phyloP scores from a whole-genome alignment of 2,113 vertebrate species.

The Dicrurus megarhynchus region DNA sequence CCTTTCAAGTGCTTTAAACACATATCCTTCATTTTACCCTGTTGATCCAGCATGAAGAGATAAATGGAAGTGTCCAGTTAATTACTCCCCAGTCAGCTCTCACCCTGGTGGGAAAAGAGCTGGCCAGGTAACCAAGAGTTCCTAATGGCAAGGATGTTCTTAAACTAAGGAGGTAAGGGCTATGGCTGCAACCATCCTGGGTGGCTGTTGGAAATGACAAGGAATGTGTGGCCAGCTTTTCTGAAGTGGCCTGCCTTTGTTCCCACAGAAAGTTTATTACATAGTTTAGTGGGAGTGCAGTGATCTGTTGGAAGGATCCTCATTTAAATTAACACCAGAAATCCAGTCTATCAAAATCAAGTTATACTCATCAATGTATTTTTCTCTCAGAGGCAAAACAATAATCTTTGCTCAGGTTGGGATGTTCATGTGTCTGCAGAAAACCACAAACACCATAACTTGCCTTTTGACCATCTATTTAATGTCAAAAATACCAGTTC shows the following conservation, averaged over 20 bases:
- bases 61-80: background rate
- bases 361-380: background rate
- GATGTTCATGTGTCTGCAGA: background rate
- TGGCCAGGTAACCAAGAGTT: background rate
- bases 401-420: background rate
- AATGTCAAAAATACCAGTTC: background rate
- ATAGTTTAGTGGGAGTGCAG: background rate
- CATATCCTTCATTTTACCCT: background rate
- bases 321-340: background rate
- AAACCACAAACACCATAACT: background rate
- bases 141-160: background rate
- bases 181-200: background rate
- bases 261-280: background rate
- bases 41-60: background rate
- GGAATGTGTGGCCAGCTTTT: background rate
- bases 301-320: background rate
- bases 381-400: background rate
- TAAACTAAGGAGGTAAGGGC: background rate
- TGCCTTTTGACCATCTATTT: background rate
- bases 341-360: background rate
- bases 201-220: background rate
- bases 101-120: background rate
- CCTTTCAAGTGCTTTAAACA: conserved; percentile 23
- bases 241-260: background rate
- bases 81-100: background rate